phyloP scores from a whole-genome alignment of 2,113 vertebrate species.

The Hypomesus transpacificus region DNA sequence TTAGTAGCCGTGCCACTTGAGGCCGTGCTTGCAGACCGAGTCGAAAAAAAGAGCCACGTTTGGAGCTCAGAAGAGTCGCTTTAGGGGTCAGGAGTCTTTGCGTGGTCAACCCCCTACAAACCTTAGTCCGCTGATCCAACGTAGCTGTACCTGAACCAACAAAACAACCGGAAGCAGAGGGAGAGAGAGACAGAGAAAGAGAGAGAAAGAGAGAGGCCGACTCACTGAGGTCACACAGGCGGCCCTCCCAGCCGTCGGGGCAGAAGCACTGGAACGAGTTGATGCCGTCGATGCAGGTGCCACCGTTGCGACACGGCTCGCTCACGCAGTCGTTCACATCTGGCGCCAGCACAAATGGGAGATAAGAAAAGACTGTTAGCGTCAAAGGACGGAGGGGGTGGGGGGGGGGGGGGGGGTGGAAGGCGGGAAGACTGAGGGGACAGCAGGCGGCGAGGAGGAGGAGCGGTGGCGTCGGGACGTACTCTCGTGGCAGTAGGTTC shows the following conservation, averaged over 20 bases:
- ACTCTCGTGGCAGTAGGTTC: constrained; percentile 96
- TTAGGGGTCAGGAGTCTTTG: no score
- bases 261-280: constrained; percentile 92
- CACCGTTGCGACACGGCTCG: constrained; percentile 86
- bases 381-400: not conserved
- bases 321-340: constrained; percentile 90
- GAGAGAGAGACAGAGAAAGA: no score
- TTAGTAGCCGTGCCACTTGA: no score
- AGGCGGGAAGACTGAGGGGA: not conserved
- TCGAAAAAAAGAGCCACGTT: no score
- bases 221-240: constrained; percentile 89
- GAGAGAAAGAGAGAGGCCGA: no score
- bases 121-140: no score
- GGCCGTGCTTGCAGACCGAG: no score
- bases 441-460: not conserved
- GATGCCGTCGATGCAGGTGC: constrained; percentile 90
- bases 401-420: not conserved
- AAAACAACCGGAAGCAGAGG: no score
- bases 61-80: no score
- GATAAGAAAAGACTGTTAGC: not conserved
- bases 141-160: no score
- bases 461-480: constrained; percentile 48
- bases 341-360: constrained; percentile 39
- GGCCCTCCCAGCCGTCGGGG: constrained; percentile 93
- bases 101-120: no score